Percentiles rank a stretch among this genome's conserved stretches.
Evolutionary conservation across 2,797 vertebrate genomes (phyloP).

Genomic region (Silurus aristotelis): DNA sequence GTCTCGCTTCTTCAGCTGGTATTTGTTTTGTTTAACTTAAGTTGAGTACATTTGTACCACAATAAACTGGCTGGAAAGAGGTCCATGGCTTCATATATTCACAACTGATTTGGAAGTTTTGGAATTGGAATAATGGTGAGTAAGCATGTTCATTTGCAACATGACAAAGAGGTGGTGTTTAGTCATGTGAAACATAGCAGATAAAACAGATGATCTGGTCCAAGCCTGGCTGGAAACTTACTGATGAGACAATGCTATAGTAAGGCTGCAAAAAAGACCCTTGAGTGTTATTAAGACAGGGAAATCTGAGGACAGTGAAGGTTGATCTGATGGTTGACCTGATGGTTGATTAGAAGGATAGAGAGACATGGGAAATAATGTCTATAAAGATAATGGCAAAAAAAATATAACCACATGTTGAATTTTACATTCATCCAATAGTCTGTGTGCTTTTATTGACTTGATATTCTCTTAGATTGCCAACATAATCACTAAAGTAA

Average conservation of each 20-base stretch:
- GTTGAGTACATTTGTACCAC: background rate
- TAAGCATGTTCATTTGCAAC: background rate
- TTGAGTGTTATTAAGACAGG: background rate
- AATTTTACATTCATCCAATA: too few species aligned
- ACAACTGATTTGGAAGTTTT: background rate
- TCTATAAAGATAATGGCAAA: too few species aligned
- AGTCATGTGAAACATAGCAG: too few species aligned
- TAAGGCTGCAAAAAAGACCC: background rate
- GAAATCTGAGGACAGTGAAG: background rate
- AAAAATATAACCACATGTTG: too few species aligned
- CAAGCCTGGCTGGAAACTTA: background rate
- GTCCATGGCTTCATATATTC: background rate
- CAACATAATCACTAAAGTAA: too few species aligned
- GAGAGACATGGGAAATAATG: too few species aligned
- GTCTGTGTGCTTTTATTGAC: background rate
- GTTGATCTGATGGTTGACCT: too few species aligned
- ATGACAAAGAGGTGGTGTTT: too few species aligned
- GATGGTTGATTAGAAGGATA: too few species aligned
- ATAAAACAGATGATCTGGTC: background rate
- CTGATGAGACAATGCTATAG: background rate
- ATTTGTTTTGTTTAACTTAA: background rate
- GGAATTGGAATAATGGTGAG: background rate
- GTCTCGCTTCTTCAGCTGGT: too few species aligned
- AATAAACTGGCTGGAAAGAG: background rate
- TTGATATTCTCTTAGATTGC: background rate